Conservation (phyloP, 2,888 invertebrate species). For the Bedellia somnulentella region DNA sequence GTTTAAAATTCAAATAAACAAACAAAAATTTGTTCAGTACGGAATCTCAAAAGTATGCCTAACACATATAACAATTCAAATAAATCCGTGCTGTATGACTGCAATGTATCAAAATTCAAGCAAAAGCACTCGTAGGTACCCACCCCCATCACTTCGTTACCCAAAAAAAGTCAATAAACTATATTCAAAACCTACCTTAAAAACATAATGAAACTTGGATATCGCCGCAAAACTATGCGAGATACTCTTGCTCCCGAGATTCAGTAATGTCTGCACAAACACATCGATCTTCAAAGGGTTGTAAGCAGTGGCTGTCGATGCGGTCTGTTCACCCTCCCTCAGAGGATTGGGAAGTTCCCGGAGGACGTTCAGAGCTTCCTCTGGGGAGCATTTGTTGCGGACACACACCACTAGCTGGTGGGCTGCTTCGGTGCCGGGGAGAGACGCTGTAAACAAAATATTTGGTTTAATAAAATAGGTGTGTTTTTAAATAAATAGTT, state of each 20-base stretch:
- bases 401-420: constrained; percentile 86
- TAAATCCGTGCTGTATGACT: no score
- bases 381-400: constrained; percentile 85
- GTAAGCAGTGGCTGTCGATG: constrained; percentile 70
- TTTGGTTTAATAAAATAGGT: no score
- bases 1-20: no score
- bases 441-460: constrained; percentile 62
- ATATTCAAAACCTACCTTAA: constrained; percentile 79
- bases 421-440: constrained; percentile 81
- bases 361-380: constrained; percentile 84
- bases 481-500: no score
- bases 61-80: no score
- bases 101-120: no score
- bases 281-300: constrained; percentile 96
- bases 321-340: constrained; percentile 67
- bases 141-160: no score
- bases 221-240: constrained; percentile 99
- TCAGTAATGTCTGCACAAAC: constrained; percentile 92
- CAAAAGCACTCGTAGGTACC: no score
- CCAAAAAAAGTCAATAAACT: no score
- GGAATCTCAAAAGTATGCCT: no score
- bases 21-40: no score
- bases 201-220: constrained; percentile 91
- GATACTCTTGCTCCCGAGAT: constrained; percentile 94
- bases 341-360: constrained; percentile 84